Base-by-base conservation (phyloP, 37 sponge, comb jelly and placozoan genomes). In the Dysidea cf. avara region DNA sequence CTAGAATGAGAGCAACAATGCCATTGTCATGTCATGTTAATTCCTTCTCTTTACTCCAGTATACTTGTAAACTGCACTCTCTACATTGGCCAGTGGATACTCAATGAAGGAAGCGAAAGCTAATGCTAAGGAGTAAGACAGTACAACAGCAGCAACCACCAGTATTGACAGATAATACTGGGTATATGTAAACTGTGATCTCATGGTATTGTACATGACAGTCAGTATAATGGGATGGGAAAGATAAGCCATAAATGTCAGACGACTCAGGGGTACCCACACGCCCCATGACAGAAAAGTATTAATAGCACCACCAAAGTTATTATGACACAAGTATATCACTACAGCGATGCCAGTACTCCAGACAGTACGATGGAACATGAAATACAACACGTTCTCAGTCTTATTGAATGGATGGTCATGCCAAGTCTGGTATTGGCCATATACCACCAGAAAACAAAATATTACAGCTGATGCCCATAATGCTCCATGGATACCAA, bases 211-310 rank as follows among this genome's bases (percentile, higher is more conserved):
- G 29, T 66, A 68, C 12, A 88, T 39, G 2, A 85, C 55, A 28
- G 24, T 50, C 51, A 96, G 76, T 0, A 96, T 65, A 53, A 92
- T 51, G 14, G 85, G 89, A 39, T 96, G 96, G 2, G 89, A 46
- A 24, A 96, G 87, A 59, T 96, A 96, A 26, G 93, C 90, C 49
- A 24, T 69, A 60, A 78, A 92, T 17, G 96, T 83, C 37, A 92
- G 66, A n/a, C 96, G 86, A 66, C 93, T 78, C 12, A 92, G 80
- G 0, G 96, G 96, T 6, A 89, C 70, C 96, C 96, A 96, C 28
- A 92, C 58, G 43, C 67, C 50, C 87, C 88, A 77, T 7, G 93
- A 88, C 48, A 96, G 79, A 56, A 96, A 71, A 1, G 37, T 57
- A 48, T 91, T 85, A 32, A 81, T 71, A 34, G 29, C 39, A 26